Conservation (phyloP, 2,113 vertebrate species). For the Gopherus flavomarginatus region DNA sequence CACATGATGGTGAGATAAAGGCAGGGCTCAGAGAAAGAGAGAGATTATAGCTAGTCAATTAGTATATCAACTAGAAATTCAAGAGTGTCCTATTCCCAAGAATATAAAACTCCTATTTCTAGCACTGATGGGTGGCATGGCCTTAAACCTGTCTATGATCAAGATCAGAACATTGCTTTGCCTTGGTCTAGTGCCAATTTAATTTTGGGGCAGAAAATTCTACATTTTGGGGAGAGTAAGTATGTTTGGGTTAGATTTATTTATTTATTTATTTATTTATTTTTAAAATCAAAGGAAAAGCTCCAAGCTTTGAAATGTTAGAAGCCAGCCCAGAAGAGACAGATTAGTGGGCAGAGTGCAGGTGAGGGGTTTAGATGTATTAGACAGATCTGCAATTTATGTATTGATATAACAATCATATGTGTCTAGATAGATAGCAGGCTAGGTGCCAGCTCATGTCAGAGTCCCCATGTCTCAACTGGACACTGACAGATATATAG, state of each 20-base stretch:
- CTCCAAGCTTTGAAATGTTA: neutral
- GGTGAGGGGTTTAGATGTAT: neutral
- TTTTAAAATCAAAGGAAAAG: neutral
- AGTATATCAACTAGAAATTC: neutral
- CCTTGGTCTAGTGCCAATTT: neutral
- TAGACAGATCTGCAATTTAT: neutral
- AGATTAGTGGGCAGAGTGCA: neutral
- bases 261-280: too few relatives aligned
- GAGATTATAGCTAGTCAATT: neutral
- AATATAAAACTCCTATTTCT: neutral
- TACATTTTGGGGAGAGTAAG: neutral
- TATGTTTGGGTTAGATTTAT: neutral
- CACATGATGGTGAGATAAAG: neutral
- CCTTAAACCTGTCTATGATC: neutral
- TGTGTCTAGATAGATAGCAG: neutral
- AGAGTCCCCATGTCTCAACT: neutral
- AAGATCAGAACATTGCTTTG: neutral
- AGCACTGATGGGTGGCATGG: neutral
- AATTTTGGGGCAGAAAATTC: neutral
- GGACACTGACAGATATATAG: neutral
- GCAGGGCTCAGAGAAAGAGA: neutral
- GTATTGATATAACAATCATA: neutral
- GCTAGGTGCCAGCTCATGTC: neutral
- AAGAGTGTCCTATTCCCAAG: neutral
- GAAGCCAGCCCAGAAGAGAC: neutral